A percentile compares a stretch with the other conserved stretches of the same genome.
Conservation (phyloP, 2,113 vertebrate genomes). For the Dromaius novaehollandiae region DNA sequence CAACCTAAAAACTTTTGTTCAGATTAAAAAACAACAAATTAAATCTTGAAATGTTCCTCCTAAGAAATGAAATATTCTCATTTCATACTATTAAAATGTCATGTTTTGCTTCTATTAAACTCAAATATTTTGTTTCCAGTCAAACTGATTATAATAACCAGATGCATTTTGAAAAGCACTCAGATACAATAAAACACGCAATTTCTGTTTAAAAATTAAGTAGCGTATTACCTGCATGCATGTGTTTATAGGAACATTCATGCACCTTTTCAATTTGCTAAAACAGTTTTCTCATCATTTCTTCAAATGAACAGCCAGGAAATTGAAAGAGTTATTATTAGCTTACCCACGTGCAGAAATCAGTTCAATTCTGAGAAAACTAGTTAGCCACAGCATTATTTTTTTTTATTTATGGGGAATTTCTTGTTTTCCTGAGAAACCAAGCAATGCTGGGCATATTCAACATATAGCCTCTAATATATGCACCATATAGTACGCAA, state of each 20-base stretch:
- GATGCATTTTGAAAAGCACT: neutral
- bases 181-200: neutral
- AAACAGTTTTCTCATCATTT: neutral
- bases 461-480: neutral
- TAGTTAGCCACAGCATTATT: neutral
- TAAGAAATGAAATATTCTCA: neutral
- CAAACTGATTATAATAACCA: neutral
- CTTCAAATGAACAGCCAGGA: neutral
- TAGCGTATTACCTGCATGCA: neutral
- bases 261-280: neutral
- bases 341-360: neutral
- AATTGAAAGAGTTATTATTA: neutral
- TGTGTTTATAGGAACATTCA: neutral
- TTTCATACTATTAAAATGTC: neutral
- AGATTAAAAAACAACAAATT: neutral
- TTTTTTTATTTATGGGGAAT: neutral
- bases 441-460: neutral
- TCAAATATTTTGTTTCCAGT: neutral
- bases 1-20: neutral
- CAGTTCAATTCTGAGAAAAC: neutral
- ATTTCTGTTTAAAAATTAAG: neutral
- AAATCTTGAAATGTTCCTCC: neutral
- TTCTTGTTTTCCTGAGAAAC: neutral
- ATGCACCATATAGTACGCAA: neutral
- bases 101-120: neutral